Conservation (phyloP, 2,113 vertebrate species). For the Seriola dumerili region DNA sequence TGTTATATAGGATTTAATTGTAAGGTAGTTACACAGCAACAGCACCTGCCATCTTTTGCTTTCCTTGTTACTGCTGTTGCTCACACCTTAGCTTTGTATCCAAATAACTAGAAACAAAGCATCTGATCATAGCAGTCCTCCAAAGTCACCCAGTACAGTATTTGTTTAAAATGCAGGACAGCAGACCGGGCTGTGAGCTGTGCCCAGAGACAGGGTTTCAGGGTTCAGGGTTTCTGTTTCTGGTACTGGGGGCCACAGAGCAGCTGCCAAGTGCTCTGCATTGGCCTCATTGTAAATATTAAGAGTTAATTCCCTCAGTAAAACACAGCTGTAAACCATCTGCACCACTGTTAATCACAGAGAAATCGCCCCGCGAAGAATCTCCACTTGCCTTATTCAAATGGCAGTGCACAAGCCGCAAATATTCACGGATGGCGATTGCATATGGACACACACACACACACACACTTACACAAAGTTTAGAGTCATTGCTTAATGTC, state of each 20-base stretch:
- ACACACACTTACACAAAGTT: conserved; percentile 78
- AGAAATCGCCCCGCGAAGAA: conserved; percentile 81
- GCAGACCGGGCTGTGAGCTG: conserved; percentile 31
- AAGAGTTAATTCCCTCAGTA: conserved; percentile 86
- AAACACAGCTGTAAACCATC: conserved; percentile 88
- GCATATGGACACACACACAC: conserved; percentile 76
- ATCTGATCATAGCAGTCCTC: conserved; percentile 3
- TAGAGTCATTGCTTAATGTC: conserved; percentile 84
- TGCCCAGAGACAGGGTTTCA: conserved; percentile 51
- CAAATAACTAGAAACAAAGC: conserved; percentile 18
- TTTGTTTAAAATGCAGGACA: conserved; percentile 30
- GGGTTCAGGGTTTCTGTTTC: conserved; percentile 18
- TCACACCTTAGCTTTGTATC: conserved; percentile 4
- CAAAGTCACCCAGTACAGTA: neutral
- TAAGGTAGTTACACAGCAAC: conserved; percentile 16
- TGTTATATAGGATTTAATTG: neutral
- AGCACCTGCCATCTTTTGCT: neutral
- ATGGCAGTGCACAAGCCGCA: conserved; percentile 75
- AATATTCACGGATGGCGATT: conserved; percentile 69
- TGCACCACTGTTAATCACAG: conserved; percentile 87
- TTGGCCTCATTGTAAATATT: conserved; percentile 88
- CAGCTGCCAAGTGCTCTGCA: conserved; percentile 73
- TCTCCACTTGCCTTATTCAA: conserved; percentile 84
- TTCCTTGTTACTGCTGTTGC: neutral
- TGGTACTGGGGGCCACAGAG: conserved; percentile 31